Percentiles rank a stretch among this genome's conserved stretches.
These are phyloP conservation scores for Ranitomeya imitator DNA, from an alignment of 2,113 vertebrate species.

Conservation along the genomic window DNA sequence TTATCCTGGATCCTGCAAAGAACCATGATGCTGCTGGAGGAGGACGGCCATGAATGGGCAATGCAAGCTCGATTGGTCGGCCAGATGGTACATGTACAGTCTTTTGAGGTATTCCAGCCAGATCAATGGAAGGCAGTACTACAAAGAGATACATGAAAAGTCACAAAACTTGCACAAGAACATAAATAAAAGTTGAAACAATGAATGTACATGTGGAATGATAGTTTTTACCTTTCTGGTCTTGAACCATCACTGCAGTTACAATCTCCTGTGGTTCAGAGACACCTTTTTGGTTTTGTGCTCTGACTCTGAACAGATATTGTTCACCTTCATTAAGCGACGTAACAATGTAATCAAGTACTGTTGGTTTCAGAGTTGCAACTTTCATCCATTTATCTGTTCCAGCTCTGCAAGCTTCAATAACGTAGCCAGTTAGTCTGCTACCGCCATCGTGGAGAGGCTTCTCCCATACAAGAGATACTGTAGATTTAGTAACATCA, in stretches of 20 bases:
- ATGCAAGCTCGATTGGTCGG: conserved; percentile 85
- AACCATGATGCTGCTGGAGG: conserved; percentile 90
- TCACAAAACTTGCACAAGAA: not conserved
- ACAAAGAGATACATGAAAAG: conserved; percentile 56
- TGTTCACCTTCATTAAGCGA: conserved; percentile 95
- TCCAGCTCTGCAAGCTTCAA: conserved; percentile 92
- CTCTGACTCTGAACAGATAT: conserved; percentile 91
- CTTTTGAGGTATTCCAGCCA: conserved; percentile 90
- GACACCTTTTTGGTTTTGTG: conserved; percentile 89
- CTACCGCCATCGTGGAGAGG: conserved; percentile 96
- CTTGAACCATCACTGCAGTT: conserved; percentile 87
- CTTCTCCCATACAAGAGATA: conserved; percentile 94
- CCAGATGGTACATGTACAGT: conserved; percentile 87
- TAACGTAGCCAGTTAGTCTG: conserved; percentile 87
- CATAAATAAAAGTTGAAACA: not conserved
- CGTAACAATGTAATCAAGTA: conserved; percentile 88
- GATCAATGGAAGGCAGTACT: conserved; percentile 92
- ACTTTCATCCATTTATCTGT: conserved; percentile 98
- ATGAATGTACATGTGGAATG: not conserved
- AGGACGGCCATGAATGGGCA: conserved; percentile 89
- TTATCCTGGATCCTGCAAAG: conserved; percentile 84
- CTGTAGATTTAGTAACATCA: conserved; percentile 89
- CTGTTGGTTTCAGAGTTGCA: conserved; percentile 84
- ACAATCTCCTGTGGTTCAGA: conserved; percentile 91
- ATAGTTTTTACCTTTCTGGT: conserved; percentile 82